phyloP scores from a whole-genome alignment of 1,140 invertebrate genomes.

The Drosophila oshimai region DNA sequence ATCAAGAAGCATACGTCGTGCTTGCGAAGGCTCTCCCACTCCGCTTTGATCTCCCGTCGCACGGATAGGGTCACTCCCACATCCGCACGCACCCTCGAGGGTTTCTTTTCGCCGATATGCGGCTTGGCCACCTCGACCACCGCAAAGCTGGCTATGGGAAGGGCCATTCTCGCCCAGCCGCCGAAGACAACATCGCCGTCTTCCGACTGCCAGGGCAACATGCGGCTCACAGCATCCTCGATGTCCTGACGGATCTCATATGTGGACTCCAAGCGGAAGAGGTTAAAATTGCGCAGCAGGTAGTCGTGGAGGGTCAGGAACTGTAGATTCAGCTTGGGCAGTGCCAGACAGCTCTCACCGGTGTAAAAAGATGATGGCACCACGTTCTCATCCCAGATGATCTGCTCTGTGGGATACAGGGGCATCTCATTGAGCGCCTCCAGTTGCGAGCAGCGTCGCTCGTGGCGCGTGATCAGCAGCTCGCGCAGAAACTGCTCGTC shows the following conservation, averaged over 20 bases:
- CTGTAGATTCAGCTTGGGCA: constrained; percentile 99
- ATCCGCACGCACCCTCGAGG: constrained; percentile 96
- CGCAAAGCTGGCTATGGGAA: constrained; percentile 95
- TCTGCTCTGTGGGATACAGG: constrained; percentile 98
- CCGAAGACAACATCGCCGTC: constrained; percentile 94
- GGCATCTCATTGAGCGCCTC: constrained; percentile 99
- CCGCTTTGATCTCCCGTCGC: constrained; percentile 94
- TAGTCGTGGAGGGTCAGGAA: constrained; percentile 99
- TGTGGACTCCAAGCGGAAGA: constrained; percentile 98
- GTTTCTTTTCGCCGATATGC: constrained; percentile 95
- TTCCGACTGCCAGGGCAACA: constrained; percentile 97
- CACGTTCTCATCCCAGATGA: constrained; percentile 99
- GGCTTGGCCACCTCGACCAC: constrained; percentile 97
- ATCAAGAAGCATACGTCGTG: constrained; percentile 99
- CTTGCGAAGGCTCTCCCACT: constrained; percentile 98
- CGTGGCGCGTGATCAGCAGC: constrained; percentile 93
- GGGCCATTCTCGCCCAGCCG: constrained; percentile 99
- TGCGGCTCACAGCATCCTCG: constrained; percentile 96
- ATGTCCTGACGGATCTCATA: constrained; percentile 99
- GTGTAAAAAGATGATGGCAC: constrained; percentile 99
- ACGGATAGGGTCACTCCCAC: constrained; percentile 96
- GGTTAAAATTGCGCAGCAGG: constrained; percentile 97
- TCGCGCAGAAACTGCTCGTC: constrained; percentile 93
- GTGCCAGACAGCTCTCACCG: constrained; percentile 95
- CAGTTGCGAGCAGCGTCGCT: constrained; percentile 94